A percentile compares a stretch with the other conserved stretches of the same genome.
phyloP scores from a whole-genome alignment of 2,797 vertebrate genomes.

The Odontamblyopus rebecca region DNA sequence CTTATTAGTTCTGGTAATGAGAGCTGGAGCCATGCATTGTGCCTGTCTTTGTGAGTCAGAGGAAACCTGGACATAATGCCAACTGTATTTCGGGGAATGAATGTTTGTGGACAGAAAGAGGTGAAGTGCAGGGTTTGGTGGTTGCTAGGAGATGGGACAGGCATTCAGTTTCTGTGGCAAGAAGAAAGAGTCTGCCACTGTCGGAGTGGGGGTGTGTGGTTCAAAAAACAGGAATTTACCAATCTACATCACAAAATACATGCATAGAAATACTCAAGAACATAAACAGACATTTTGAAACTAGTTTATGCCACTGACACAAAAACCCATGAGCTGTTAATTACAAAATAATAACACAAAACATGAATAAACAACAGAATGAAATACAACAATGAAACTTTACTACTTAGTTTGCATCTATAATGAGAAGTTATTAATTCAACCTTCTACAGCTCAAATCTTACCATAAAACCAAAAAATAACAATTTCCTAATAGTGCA shows the following conservation, averaged over 20 bases:
- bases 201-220: conserved; percentile 28
- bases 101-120: conserved; percentile 12
- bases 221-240: not conserved
- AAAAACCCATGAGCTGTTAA: no score
- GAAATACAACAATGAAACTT: no score
- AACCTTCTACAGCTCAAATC: no score
- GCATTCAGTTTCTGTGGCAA: conserved; percentile 50
- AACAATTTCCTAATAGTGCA: no score
- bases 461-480: no score
- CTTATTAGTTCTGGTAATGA: not conserved
- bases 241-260: conserved; percentile 2
- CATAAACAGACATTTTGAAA: no score
- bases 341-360: no score
- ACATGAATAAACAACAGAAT: no score
- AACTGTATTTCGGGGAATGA: conserved; percentile 13
- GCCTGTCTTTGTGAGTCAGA: conserved; percentile 13
- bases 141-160: conserved; percentile 67
- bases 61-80: conserved; percentile 11
- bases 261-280: not conserved
- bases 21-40: conserved; percentile 10
- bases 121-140: conserved; percentile 40
- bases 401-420: no score
- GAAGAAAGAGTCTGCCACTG: conserved; percentile 20
- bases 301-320: no score
- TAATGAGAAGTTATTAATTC: no score